Percentiles rank a stretch among this genome's conserved stretches.
phyloP scores from a whole-genome alignment of 2,113 vertebrate species.

The Macroglossus sobrinus region DNA sequence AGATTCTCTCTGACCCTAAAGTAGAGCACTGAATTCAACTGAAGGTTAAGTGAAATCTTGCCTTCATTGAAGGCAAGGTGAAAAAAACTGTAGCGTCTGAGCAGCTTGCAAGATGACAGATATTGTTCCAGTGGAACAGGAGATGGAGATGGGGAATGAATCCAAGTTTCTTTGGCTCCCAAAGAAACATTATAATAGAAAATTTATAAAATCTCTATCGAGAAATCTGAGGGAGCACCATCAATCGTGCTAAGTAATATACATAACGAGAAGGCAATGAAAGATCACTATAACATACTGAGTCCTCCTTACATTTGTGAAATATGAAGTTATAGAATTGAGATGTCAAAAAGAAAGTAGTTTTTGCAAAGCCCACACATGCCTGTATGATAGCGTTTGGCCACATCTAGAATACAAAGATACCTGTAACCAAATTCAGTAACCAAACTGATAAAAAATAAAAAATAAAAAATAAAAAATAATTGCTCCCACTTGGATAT shows the following conservation, averaged over 20 bases:
- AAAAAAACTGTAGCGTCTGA: accelerated
- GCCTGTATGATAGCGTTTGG: not conserved
- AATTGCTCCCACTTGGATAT: not conserved
- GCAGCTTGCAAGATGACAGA: not conserved
- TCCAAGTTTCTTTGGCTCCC: not conserved
- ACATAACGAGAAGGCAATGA: not conserved
- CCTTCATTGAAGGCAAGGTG: not conserved
- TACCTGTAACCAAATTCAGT: not conserved
- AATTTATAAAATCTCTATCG: not conserved
- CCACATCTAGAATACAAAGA: not conserved
- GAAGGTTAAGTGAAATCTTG: not conserved
- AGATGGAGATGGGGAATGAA: not conserved
- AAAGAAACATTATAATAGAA: not conserved
- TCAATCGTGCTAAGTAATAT: no score
- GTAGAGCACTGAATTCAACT: not conserved
- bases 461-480: not conserved
- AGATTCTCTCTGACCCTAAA: not conserved
- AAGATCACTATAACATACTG: not conserved
- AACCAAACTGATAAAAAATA: not conserved
- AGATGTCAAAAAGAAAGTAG: not conserved
- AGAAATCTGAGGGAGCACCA: not conserved
- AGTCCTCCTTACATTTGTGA: not conserved
- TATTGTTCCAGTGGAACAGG: not conserved
- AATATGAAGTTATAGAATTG: not conserved
- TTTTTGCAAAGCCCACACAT: not conserved